Conservation (phyloP, 2,888 invertebrate genomes). For the Drosophila diplacantha region DNA sequence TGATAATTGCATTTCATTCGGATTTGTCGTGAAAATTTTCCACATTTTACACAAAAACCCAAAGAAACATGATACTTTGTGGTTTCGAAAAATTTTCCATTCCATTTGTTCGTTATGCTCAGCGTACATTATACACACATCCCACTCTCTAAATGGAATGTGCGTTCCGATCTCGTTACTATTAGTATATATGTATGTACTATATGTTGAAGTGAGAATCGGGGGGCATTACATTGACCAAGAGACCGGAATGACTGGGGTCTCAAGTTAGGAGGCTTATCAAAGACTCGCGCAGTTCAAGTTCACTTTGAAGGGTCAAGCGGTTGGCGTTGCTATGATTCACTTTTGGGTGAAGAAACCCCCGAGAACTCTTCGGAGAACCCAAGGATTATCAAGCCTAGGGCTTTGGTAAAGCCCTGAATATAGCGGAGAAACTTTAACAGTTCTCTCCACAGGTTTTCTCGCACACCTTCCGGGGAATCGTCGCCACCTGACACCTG, state of each 20-base stretch:
- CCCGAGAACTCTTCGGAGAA: neutral
- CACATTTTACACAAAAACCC: constrained; percentile 40
- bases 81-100: constrained; percentile 53
- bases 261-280: constrained; percentile 8
- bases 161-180: constrained; percentile 29
- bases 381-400: neutral
- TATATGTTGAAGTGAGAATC: neutral
- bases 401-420: neutral
- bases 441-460: neutral
- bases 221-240: constrained; percentile 10
- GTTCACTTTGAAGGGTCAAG: constrained; percentile 15
- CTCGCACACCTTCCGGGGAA: neutral
- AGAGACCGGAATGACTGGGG: constrained; percentile 3
- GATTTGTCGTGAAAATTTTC: constrained; percentile 55
- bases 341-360: constrained; percentile 3
- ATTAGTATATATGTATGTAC: neutral
- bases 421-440: neutral
- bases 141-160: constrained; percentile 8
- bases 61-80: constrained; percentile 31
- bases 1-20: constrained; percentile 54
- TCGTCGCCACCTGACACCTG: constrained; percentile 5
- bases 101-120: constrained; percentile 44
- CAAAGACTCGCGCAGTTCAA: constrained; percentile 26
- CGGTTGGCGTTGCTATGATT: constrained; percentile 4
- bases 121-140: constrained; percentile 17